phyloP scores from a whole-genome alignment of 2,113 vertebrate genomes.

The Sphyrna mokarran region DNA sequence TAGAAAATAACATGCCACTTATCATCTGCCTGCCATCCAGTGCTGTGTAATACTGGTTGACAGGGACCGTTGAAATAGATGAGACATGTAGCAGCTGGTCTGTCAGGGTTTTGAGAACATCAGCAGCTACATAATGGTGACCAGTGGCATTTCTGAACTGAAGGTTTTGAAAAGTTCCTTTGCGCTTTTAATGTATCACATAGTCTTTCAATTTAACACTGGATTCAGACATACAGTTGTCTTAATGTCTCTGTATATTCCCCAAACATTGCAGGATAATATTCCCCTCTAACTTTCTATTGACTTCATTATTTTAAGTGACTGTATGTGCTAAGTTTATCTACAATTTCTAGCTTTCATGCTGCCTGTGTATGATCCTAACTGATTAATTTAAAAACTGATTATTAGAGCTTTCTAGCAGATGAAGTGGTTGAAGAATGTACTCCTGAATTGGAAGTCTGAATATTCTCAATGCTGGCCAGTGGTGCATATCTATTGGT shows the following conservation, averaged over 20 bases:
- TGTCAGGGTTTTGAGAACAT: not conserved
- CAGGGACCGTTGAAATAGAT: slow-evolving; percentile 12
- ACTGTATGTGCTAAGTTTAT: not conserved
- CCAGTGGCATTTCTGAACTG: slow-evolving; percentile 15
- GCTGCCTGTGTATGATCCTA: not conserved
- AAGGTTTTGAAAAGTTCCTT: not conserved
- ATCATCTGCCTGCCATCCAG: not conserved
- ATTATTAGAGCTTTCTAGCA: not conserved
- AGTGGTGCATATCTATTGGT: not conserved
- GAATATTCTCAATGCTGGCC: not conserved
- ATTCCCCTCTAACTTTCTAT: not conserved
- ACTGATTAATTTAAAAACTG: not conserved
- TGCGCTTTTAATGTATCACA: not conserved
- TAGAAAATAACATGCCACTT: not conserved
- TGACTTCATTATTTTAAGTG: not conserved
- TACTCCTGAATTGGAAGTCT: not conserved
- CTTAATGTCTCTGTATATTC: not conserved
- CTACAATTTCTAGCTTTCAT: not conserved
- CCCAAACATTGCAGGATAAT: not conserved
- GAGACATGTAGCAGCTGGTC: not conserved
- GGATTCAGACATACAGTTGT: not conserved
- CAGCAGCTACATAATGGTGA: not conserved
- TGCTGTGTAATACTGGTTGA: not conserved
- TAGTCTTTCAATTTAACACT: not conserved
- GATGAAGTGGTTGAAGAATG: not conserved